Evolutionary conservation across 2,888 invertebrate species (phyloP).

Genomic region (Epirrhoe tristata): DNA sequence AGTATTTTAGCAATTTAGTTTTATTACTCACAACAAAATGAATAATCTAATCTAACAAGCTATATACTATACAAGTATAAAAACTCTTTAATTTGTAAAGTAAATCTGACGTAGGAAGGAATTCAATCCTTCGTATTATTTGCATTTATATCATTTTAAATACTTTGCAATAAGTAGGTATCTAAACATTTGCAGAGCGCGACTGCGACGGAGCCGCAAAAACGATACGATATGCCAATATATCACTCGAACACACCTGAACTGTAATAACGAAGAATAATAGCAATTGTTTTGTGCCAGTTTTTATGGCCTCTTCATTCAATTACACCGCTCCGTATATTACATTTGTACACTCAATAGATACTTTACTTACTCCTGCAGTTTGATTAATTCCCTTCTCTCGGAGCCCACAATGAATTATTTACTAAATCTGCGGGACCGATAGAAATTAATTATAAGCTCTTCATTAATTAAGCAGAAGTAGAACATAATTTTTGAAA

Average conservation of each 20-base stretch:
- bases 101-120: background rate
- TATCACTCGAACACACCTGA: slow-evolving; percentile 79
- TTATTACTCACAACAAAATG: background rate
- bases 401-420: slow-evolving; percentile 35
- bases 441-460: slow-evolving; percentile 43
- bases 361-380: slow-evolving; percentile 38
- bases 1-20: background rate
- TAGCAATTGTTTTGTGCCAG: slow-evolving; percentile 75
- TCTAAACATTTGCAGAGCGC: slow-evolving; percentile 58
- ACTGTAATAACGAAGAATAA: slow-evolving; percentile 80
- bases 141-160: slow-evolving; percentile 13
- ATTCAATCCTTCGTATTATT: slow-evolving; percentile 5
- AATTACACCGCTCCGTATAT: slow-evolving; percentile 52
- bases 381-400: slow-evolving; percentile 35
- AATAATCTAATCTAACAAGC: background rate
- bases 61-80: background rate
- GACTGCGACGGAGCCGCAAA: slow-evolving; percentile 59
- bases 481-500: slow-evolving; percentile 39
- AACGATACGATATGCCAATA: slow-evolving; percentile 73
- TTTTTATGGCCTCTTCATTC: slow-evolving; percentile 80
- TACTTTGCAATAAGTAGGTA: slow-evolving; percentile 51
- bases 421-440: slow-evolving; percentile 39
- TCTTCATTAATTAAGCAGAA: slow-evolving; percentile 43
- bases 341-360: slow-evolving; percentile 42
- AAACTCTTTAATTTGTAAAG: background rate